Conservation (phyloP, 2,797 vertebrate species). For the Thaleichthys pacificus region DNA sequence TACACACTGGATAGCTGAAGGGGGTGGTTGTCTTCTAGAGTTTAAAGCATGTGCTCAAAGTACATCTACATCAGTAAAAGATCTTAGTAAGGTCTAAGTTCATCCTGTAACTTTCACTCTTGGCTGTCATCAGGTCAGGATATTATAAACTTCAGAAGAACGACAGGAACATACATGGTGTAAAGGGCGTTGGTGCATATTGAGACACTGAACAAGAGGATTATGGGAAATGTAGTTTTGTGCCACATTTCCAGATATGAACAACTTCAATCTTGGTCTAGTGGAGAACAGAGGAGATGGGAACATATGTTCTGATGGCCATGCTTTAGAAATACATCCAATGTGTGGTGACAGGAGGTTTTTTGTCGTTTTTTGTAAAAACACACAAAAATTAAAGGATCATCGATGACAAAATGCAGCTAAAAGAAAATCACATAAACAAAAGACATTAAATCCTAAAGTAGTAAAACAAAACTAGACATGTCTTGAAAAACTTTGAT, state of each 20-base stretch:
- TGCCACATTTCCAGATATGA: conserved; percentile 48
- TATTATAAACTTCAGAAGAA: not conserved
- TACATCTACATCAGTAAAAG: not conserved
- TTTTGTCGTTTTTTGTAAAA: not conserved
- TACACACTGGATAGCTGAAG: conserved; percentile 1
- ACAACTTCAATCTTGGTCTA: conserved; percentile 34
- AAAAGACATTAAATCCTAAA: conserved; percentile 29
- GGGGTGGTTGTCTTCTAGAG: conserved; percentile 1
- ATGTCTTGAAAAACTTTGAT: conserved; percentile 9
- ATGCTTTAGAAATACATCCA: conserved; percentile 26
- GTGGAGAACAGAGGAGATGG: conserved; percentile 18
- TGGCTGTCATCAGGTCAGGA: too few relatives aligned
- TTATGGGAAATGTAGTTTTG: conserved; percentile 12
- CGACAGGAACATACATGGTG: conserved; percentile 10
- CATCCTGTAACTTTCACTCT: too few relatives aligned
- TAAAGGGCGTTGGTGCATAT: conserved; percentile 56
- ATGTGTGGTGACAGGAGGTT: not conserved
- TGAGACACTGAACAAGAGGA: conserved; percentile 35
- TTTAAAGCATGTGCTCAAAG: conserved; percentile 1
- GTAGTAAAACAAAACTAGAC: conserved; percentile 35
- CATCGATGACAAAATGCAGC: conserved; percentile 29
- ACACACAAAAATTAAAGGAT: conserved; percentile 37
- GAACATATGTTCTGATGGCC: conserved; percentile 11
- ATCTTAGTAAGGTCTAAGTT: not conserved
- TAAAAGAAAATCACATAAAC: conserved; percentile 37